phyloP scores from a whole-genome alignment of 2,113 vertebrate species.

The Psammodynastes pulverulentus region DNA sequence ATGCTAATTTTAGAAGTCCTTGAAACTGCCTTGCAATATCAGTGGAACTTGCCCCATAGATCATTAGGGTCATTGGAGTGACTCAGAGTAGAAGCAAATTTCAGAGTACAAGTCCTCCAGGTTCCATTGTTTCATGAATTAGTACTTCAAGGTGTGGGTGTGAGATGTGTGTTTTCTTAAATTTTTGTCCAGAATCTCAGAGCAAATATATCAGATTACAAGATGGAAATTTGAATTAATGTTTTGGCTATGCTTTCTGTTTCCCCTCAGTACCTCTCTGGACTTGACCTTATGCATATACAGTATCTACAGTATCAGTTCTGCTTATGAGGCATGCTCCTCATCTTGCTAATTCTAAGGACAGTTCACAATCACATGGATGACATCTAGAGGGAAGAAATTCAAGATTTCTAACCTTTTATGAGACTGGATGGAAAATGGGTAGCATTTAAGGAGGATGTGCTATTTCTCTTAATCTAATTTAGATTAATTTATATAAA shows the following conservation, averaged over 20 bases:
- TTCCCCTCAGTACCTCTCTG: not conserved
- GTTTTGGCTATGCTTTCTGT: not conserved
- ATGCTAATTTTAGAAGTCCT: too few species aligned
- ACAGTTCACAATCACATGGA: not conserved
- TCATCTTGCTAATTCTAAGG: not conserved
- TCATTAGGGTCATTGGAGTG: not conserved
- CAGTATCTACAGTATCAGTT: not conserved
- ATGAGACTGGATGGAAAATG: not conserved
- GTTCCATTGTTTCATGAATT: not conserved
- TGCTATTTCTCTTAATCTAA: not conserved
- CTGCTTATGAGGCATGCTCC: not conserved
- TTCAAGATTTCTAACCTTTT: not conserved
- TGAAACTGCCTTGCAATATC: not conserved
- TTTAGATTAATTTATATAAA: not conserved
- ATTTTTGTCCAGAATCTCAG: not conserved
- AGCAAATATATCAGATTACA: not conserved
- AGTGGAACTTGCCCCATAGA: not conserved
- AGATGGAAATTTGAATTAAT: not conserved
- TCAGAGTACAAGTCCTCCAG: not conserved
- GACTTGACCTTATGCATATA: not conserved
- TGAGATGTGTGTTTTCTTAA: not conserved
- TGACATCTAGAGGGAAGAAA: not conserved
- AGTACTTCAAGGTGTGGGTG: not conserved
- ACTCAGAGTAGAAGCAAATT: not conserved
- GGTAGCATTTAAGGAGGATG: not conserved